Conservation (phyloP, 2,113 vertebrate genomes). For the Synodontis membranacea region DNA sequence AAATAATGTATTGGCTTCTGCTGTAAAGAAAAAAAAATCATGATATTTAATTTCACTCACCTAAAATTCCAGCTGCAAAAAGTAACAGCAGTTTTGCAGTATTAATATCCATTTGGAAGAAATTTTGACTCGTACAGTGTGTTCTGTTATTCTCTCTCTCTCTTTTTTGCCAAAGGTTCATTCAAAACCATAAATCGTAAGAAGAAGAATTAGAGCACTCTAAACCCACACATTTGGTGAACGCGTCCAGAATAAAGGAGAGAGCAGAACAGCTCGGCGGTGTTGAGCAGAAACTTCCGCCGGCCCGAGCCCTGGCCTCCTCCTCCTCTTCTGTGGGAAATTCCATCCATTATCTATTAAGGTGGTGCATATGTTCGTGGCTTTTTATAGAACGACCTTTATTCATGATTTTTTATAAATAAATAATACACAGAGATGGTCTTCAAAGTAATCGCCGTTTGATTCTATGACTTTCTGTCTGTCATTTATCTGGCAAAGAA, state of each 20-base stretch:
- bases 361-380: too few relatives aligned
- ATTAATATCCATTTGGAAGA: constrained; percentile 23
- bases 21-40: neutral
- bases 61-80: constrained; percentile 14
- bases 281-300: neutral
- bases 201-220: neutral
- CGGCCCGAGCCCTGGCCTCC: neutral
- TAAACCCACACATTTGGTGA: neutral
- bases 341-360: too few relatives aligned
- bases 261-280: neutral
- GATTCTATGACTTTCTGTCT: too few relatives aligned
- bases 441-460: too few relatives aligned
- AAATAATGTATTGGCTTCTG: neutral
- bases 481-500: too few relatives aligned
- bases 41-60: constrained; percentile 3
- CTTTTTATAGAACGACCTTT: too few relatives aligned
- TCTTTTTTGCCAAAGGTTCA: neutral
- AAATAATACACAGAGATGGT: too few relatives aligned
- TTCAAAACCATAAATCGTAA: neutral
- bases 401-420: too few relatives aligned
- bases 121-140: neutral
- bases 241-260: neutral
- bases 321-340: neutral
- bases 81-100: neutral
- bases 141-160: neutral